These are phyloP conservation scores for Danio rerio DNA, from an alignment of 2,113 vertebrate genomes.

Conservation along the genomic window DNA sequence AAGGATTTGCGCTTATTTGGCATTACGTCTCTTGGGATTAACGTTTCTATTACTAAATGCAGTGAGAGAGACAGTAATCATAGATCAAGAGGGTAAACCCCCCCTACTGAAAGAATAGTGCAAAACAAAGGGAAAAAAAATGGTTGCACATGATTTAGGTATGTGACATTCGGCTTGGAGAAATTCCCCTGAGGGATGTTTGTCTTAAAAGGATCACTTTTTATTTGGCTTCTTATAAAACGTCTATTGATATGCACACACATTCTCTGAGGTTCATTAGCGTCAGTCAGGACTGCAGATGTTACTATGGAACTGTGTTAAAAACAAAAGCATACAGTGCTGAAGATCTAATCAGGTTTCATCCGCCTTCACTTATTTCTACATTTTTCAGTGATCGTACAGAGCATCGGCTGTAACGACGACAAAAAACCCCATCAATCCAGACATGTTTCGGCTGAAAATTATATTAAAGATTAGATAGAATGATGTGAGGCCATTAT, in stretches of 20 bases:
- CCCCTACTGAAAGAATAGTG: background rate
- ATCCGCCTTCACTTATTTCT: conserved; percentile 17
- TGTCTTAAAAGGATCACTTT: conserved; percentile 38
- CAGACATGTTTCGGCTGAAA: background rate
- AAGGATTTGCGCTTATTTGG: conserved; percentile 69
- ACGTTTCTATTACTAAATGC: conserved; percentile 38
- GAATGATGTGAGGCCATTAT: conserved; percentile 2
- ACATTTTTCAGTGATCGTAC: background rate
- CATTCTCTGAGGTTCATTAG: conserved; percentile 12
- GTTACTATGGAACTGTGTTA: conserved; percentile 1
- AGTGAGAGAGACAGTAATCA: conserved; percentile 37
- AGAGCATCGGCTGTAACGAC: background rate
- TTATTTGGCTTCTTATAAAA: conserved; percentile 51
- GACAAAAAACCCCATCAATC: conserved; percentile 5
- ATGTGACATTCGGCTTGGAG: background rate
- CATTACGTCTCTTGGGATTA: conserved; percentile 70
- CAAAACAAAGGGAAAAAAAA: conserved; percentile 30
- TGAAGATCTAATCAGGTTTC: background rate
- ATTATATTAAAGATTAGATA: conserved; percentile 31
- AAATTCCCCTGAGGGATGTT: background rate
- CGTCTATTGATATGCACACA: conserved; percentile 38
- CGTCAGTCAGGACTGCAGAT: conserved; percentile 19
- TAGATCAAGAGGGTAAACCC: conserved; percentile 26
- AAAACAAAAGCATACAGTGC: conserved; percentile 18
- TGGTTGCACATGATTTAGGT: conserved; percentile 21